These are phyloP conservation scores for Sinocyclocheilus maitianheensis DNA, from an alignment of 2,113 vertebrate species.

Conservation along the genomic window DNA sequence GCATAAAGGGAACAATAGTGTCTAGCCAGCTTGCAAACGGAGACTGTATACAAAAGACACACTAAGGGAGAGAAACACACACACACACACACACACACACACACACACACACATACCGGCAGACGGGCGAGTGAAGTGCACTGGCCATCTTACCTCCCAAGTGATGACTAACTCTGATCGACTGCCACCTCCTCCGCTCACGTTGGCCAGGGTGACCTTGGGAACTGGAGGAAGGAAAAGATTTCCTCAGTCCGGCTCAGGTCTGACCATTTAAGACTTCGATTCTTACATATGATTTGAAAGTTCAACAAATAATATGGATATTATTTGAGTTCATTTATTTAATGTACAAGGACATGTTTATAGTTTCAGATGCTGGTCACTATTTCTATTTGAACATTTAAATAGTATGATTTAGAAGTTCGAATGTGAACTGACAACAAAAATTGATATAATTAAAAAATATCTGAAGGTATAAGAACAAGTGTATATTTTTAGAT, in stretches of 20 bases:
- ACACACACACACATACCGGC: background rate
- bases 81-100: conserved; percentile 28
- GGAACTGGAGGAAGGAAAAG: conserved; percentile 79
- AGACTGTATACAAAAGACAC: conserved; percentile 32
- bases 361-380: background rate
- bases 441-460: background rate
- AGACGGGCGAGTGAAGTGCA: conserved; percentile 7
- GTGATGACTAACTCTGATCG: conserved; percentile 97
- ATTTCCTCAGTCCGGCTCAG: conserved; percentile 26
- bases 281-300: background rate
- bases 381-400: background rate
- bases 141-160: conserved; percentile 88
- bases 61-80: background rate
- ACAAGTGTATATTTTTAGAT: background rate
- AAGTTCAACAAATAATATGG: background rate
- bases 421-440: background rate
- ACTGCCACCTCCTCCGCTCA: conserved; percentile 96
- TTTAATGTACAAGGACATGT: background rate
- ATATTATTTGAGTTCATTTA: background rate
- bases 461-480: background rate
- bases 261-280: conserved; percentile 7
- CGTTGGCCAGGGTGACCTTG: conserved; percentile 92
- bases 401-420: background rate
- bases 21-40: conserved; percentile 22
- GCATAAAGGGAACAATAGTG: conserved; percentile 18